These are phyloP conservation scores for Trematomus loennbergii DNA, from an alignment of 2,113 vertebrate genomes.

Conservation along the genomic window DNA sequence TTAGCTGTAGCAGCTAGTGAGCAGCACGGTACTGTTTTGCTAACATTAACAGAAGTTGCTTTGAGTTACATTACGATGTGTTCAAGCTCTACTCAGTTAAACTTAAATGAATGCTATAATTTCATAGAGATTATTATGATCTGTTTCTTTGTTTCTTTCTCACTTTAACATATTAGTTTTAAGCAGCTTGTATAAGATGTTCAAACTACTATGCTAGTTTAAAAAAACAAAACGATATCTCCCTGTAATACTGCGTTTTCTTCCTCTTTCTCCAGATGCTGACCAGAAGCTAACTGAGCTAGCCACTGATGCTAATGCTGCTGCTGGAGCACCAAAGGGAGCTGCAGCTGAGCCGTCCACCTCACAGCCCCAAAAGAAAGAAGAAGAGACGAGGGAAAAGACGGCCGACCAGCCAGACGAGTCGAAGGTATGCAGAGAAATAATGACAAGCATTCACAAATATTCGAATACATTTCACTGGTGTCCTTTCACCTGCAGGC, in stretches of 20 bases:
- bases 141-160: no score
- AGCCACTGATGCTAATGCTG: background rate
- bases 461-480: background rate
- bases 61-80: no score
- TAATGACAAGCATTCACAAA: background rate
- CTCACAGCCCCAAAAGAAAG: slow-evolving; percentile 53
- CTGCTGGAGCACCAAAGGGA: slow-evolving; percentile 16
- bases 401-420: background rate
- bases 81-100: no score
- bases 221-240: no score
- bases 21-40: no score
- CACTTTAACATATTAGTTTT: no score
- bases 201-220: no score
- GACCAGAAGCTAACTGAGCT: slow-evolving; percentile 37
- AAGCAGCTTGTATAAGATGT: no score
- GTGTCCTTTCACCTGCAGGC: background rate
- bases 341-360: slow-evolving; percentile 65
- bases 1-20: no score
- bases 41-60: no score
- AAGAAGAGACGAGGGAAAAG: slow-evolving; percentile 29
- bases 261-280: slow-evolving; percentile 25
- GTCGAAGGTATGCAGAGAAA: slow-evolving; percentile 36
- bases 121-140: no score
- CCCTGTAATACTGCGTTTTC: background rate
- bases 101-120: no score